Conservation (phyloP, 2,113 vertebrate species). For the Ochotona princeps region DNA sequence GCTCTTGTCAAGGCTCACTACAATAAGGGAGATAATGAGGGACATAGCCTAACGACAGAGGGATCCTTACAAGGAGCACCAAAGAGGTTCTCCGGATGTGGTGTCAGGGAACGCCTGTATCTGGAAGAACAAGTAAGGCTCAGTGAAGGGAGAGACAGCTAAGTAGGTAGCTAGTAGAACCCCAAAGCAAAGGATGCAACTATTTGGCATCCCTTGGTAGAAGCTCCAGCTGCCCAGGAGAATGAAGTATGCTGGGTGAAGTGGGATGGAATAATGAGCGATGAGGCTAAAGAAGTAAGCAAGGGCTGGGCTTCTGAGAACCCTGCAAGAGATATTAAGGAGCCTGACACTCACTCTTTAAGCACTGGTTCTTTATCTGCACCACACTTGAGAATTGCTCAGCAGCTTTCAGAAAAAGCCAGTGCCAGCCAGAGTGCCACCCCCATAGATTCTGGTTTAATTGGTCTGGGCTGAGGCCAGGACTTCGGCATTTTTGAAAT, state of each 20-base stretch:
- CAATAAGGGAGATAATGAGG: not conserved
- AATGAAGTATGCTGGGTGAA: not conserved
- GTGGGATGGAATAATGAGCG: not conserved
- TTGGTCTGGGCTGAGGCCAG: constrained; percentile 38
- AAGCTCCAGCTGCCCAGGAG: not conserved
- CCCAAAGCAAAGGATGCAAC: not conserved
- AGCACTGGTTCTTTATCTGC: constrained; percentile 32
- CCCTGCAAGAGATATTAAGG: not conserved
- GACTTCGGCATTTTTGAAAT: constrained; percentile 41
- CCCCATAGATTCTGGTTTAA: constrained; percentile 3
- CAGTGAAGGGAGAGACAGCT: not conserved
- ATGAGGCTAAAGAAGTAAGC: not conserved
- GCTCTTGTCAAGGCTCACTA: not conserved
- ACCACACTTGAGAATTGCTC: constrained; percentile 6
- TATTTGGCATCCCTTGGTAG: not conserved
- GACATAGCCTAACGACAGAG: not conserved
- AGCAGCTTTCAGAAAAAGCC: constrained; percentile 7
- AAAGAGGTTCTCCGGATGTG: not conserved
- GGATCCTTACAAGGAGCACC: rapidly evolving
- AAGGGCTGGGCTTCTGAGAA: not conserved
- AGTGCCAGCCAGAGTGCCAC: not conserved
- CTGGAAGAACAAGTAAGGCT: not conserved
- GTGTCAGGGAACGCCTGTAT: not conserved
- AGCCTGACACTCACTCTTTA: not conserved
- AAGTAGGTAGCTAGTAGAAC: not conserved